Percentiles rank a stretch among this genome's conserved stretches.
Conservation (phyloP, 2,888 invertebrate species). For the Drosophila seclusa region DNA sequence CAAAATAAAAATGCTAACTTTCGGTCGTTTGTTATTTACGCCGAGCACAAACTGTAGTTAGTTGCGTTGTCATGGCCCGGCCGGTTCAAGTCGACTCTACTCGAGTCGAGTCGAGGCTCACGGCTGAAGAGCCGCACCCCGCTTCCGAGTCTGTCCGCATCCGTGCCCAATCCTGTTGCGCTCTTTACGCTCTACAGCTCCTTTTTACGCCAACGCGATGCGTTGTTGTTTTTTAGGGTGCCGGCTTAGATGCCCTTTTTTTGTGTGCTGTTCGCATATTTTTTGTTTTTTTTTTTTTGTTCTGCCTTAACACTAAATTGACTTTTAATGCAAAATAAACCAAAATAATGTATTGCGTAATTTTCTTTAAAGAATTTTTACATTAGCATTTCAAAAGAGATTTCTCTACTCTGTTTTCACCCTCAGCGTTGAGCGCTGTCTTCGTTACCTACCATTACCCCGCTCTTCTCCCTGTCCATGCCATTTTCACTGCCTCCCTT, state of each 20-base stretch:
- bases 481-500: conserved; percentile 43
- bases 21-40: conserved; percentile 73
- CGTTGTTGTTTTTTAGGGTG: conserved; percentile 38
- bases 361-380: conserved; percentile 81
- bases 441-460: conserved; percentile 28
- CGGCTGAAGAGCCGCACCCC: conserved; percentile 35
- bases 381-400: conserved; percentile 82
- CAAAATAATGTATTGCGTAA: conserved; percentile 82
- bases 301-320: conserved; percentile 80
- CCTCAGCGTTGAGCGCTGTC: conserved; percentile 28
- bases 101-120: conserved; percentile 42
- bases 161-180: conserved; percentile 75
- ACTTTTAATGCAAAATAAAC: conserved; percentile 82
- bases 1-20: conserved; percentile 74
- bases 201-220: conserved; percentile 46
- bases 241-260: conserved; percentile 50
- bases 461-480: conserved; percentile 5
- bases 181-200: conserved; percentile 69
- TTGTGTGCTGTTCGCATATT: conserved; percentile 39
- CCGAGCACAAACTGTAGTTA: conserved; percentile 63
- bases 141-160: conserved; percentile 16
- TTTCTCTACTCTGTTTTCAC: conserved; percentile 57
- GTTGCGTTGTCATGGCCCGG: conserved; percentile 75
- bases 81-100: conserved; percentile 39
- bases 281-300: conserved; percentile 25